Percentiles rank a stretch among this genome's conserved stretches.
phyloP scores from a whole-genome alignment of 2,797 vertebrate species.

The Sebastes taczanowskii region DNA sequence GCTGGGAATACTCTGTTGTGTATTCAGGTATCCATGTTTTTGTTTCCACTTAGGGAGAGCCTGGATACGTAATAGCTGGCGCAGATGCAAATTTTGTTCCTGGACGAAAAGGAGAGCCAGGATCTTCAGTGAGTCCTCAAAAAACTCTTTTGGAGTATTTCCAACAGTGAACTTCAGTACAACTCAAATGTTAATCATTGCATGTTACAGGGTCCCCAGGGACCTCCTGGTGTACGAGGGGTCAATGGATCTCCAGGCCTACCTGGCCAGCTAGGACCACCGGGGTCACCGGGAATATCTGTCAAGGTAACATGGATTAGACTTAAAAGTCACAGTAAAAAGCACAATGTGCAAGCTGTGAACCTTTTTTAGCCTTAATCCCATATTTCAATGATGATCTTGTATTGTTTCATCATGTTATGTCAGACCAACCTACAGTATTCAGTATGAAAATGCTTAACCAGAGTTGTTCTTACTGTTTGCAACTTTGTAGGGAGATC shows the following conservation, averaged over 20 bases:
- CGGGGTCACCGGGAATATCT: constrained; percentile 83
- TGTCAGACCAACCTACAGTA: background rate
- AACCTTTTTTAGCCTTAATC: background rate
- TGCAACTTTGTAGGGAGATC: constrained; percentile 82
- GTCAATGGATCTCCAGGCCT: constrained; percentile 85
- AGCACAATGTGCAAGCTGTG: background rate
- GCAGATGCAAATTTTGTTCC: constrained; percentile 81
- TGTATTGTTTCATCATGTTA: background rate
- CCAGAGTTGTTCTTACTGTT: constrained; percentile 5
- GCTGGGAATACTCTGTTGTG: rapidly evolving
- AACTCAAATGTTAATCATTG: background rate
- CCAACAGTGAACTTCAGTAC: background rate
- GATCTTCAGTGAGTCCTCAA: constrained; percentile 82
- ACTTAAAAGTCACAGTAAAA: background rate
- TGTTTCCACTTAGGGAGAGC: constrained; percentile 84
- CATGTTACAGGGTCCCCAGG: constrained; percentile 80
- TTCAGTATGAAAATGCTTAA: background rate
- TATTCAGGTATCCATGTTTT: background rate
- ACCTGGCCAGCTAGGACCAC: constrained; percentile 81
- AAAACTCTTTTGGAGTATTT: background rate
- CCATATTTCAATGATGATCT: background rate
- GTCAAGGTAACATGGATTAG: constrained; percentile 81
- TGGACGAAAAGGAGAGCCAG: constrained; percentile 87
- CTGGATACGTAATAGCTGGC: constrained; percentile 88
- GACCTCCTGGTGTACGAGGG: constrained; percentile 83